phyloP scores from a whole-genome alignment of 2,797 vertebrate species.

The Forpus xanthops region DNA sequence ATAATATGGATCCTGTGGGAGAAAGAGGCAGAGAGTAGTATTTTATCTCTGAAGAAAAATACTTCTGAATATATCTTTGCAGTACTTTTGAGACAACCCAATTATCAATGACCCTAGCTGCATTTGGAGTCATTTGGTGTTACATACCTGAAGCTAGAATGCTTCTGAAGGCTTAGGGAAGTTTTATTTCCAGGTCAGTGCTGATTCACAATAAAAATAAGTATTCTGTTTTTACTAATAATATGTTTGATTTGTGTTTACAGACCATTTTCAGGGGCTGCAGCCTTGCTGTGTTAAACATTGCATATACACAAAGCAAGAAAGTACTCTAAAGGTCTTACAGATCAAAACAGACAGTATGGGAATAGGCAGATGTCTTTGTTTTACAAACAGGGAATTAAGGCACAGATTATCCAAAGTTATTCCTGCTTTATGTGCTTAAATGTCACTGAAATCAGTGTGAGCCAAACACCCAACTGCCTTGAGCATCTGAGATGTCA shows the following conservation, averaged over 20 bases:
- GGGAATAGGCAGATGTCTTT: background rate
- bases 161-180: background rate
- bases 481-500: background rate
- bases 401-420: background rate
- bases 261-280: background rate
- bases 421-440: background rate
- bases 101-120: background rate
- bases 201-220: background rate
- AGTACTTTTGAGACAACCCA: background rate
- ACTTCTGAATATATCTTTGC: background rate
- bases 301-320: background rate
- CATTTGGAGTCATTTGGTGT: background rate
- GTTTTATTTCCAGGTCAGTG: background rate
- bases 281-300: background rate
- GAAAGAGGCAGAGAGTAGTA: background rate
- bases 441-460: background rate
- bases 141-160: background rate
- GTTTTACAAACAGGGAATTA: background rate
- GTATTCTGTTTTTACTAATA: background rate
- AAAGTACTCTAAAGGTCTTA: background rate
- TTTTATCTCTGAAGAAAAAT: background rate
- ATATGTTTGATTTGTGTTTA: background rate
- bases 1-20: background rate
- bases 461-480: background rate
- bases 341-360: background rate